A percentile compares a stretch with the other conserved stretches of the same genome.
These are phyloP conservation scores for Eulemur albifrons DNA, from an alignment of 2,797 vertebrate species.

Conservation along the genomic window DNA sequence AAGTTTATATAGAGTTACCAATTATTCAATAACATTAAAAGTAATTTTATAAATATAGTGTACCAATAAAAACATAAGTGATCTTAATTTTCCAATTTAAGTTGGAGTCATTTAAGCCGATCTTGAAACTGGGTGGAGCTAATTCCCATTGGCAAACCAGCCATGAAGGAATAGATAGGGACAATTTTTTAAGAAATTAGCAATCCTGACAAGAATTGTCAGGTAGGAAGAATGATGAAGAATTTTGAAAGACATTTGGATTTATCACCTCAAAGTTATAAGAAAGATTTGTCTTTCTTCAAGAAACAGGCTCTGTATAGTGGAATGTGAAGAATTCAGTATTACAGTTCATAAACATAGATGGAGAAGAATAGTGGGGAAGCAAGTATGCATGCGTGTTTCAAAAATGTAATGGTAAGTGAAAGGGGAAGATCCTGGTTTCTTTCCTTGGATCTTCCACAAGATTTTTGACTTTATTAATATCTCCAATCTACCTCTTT, in stretches of 20 bases:
- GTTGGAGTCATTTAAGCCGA: background rate
- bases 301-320: background rate
- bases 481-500: background rate
- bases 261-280: background rate
- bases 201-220: background rate
- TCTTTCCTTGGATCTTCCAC: background rate
- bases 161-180: background rate
- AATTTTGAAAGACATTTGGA: background rate
- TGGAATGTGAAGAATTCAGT: background rate
- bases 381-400: background rate
- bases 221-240: background rate
- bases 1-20: background rate
- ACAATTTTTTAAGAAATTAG: background rate
- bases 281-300: background rate
- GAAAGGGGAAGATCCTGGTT: background rate
- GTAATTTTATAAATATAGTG: background rate
- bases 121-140: background rate
- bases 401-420: background rate
- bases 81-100: background rate
- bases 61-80: background rate
- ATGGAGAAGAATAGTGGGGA: background rate
- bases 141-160: background rate
- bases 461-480: background rate
- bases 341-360: background rate
- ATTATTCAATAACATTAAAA: background rate